Conservation (phyloP, 53 echinoderm and acorn worm genomes). For the Hippasteria phrygiana region DNA sequence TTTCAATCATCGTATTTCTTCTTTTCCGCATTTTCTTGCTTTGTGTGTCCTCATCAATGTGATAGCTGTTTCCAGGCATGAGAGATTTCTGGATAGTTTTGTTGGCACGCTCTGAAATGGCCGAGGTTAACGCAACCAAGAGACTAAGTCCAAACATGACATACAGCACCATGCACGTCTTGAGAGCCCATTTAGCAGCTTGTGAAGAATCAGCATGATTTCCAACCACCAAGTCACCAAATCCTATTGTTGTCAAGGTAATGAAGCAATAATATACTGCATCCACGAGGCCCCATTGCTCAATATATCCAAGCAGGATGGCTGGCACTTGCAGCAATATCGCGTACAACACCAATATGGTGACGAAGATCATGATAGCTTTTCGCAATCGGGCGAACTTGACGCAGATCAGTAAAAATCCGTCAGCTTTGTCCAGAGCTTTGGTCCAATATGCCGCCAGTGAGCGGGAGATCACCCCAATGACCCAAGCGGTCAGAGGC, state of each 20-base stretch:
- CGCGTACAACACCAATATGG: constrained; percentile 9
- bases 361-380: constrained; percentile 52
- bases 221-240: constrained; percentile 70
- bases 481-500: constrained; percentile 65
- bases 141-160: constrained; percentile 48
- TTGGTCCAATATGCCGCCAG: constrained; percentile 64
- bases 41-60: not conserved
- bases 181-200: not conserved
- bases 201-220: constrained; percentile 26
- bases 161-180: constrained; percentile 37
- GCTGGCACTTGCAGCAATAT: constrained; percentile 61
- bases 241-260: constrained; percentile 73
- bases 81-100: constrained; percentile 29
- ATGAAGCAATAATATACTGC: constrained; percentile 71
- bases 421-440: constrained; percentile 31
- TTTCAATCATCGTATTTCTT: not conserved
- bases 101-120: constrained; percentile 38
- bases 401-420: constrained; percentile 6
- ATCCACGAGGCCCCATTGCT: constrained; percentile 46
- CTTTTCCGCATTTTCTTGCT: constrained; percentile 17
- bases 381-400: constrained; percentile 34
- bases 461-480: constrained; percentile 47
- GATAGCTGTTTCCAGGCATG: constrained; percentile 12
- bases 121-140: constrained; percentile 33
- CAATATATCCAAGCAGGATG: constrained; percentile 27